Percentiles rank a stretch among this genome's conserved stretches.
These are phyloP conservation scores for Dipodomys ordii DNA, from an alignment of 2,113 vertebrate species.

Conservation along the genomic window DNA sequence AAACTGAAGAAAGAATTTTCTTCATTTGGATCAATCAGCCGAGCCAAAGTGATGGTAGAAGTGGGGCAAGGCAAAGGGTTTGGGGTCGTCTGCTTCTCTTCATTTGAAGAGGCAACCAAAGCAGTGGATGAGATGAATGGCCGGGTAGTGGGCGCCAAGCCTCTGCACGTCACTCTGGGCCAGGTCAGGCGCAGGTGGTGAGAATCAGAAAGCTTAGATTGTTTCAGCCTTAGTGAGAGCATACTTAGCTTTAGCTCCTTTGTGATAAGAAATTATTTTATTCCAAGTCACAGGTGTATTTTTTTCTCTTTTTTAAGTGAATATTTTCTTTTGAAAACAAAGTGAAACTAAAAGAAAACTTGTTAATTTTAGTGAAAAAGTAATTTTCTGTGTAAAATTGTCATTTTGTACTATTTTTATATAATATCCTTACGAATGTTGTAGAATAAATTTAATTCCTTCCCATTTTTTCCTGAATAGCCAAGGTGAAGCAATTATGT, in stretches of 20 bases:
- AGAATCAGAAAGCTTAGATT: conserved; percentile 21
- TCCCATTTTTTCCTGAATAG: conserved; percentile 17
- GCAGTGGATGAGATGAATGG: conserved; percentile 99
- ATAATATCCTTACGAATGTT: conserved; percentile 58
- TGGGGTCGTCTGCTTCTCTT: conserved; percentile 98
- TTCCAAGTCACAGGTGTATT: conserved; percentile 6
- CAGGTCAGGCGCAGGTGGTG: conserved; percentile 70
- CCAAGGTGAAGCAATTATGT: conserved; percentile 42
- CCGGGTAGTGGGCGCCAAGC: conserved; percentile 96
- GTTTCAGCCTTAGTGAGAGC: conserved; percentile 67
- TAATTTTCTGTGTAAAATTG: conserved; percentile 66
- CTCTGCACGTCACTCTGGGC: conserved; percentile 92
- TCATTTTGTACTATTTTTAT: conserved; percentile 74
- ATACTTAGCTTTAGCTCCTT: conserved; percentile 70
- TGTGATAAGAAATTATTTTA: conserved; percentile 72
- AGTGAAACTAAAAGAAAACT: conserved; percentile 44
- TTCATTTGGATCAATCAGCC: conserved; percentile 96
- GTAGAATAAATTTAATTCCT: conserved; percentile 57
- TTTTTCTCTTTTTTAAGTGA: conserved; percentile 12
- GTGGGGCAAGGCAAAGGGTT: conserved; percentile 98
- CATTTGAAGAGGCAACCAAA: conserved; percentile 97
- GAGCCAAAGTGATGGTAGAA: conserved; percentile 98
- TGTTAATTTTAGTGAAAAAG: conserved; percentile 66
- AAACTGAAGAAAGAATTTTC: conserved; percentile 97
- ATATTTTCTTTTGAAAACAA: conserved; percentile 49